Evolutionary conservation across 2,888 invertebrate genomes (phyloP), one percentile per base, ranked within the genome.

Genomic region (Spisula subtruncata): DNA sequence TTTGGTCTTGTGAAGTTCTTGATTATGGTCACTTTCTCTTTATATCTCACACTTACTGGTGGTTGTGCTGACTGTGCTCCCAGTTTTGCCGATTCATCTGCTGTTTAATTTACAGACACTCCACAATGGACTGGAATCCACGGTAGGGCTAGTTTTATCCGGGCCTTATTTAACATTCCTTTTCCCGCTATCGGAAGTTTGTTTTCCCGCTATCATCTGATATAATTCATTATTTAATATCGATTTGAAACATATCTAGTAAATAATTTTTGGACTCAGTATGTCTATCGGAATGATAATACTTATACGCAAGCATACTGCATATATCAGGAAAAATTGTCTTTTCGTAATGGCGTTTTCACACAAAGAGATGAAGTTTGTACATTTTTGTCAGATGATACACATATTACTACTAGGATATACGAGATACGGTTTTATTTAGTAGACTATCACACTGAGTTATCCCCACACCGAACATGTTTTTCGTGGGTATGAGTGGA

Each of bases 301-400:
- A 66, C n/a, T n/a, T n/a, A 66, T 66, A 66, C 25, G 25, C 60
- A 66, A 66, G 25, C 20, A 66, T 25, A 66, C 20, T n/a, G n/a
- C 20, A 66, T 66, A 66, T n/a, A 66, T 66, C 60, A 66, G n/a
- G 60, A 66, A 25, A 66, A 66, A 66, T 82, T 82, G 54, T 82
- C 54, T 54, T 29, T 41, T 16, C 18, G 32, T 82, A 82, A 82
- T 82, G 56, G 82, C 16, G 51, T 82, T 82, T 82, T 82, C 54
- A 82, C 82, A 82, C 82, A 32, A 82, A 29, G 32, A 29, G 82
- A 54, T 56, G 12, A 54, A 82, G 29, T 82, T n/a, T 66, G 60
- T 66, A 66, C 25, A n/a, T 66, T 66, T 66, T 66, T 66, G 60
- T 66, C 60, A 66, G 60, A 66, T 66, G 8, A 66, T 66, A 66